phyloP scores from a whole-genome alignment of 2,113 vertebrate species.

The Sphaerodactylus townsendi region DNA sequence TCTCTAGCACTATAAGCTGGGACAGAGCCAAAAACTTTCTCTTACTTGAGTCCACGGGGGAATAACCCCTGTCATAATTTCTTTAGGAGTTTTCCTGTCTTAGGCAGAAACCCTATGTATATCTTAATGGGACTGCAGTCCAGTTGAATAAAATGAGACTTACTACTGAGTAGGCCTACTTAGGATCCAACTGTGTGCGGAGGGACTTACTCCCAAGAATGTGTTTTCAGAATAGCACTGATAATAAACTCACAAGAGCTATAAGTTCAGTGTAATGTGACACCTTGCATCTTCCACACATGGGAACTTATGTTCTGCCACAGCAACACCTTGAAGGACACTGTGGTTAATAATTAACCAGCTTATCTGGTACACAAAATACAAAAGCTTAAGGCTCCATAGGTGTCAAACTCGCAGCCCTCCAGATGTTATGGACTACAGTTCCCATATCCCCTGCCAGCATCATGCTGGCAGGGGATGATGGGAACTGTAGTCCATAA shows the following conservation, averaged over 20 bases:
- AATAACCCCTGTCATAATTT: not conserved
- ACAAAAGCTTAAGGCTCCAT: not conserved
- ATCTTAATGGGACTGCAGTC: no score
- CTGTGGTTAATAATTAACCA: not conserved
- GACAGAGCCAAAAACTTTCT: not conserved
- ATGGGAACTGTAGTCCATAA: no score
- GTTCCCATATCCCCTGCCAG: no score
- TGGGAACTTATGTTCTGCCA: not conserved
- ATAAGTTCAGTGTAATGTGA: not conserved
- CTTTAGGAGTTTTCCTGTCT: not conserved
- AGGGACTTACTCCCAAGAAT: no score
- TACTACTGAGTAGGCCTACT: no score
- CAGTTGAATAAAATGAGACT: no score
- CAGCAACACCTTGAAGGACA: not conserved
- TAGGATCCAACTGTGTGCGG: no score
- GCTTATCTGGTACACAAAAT: not conserved
- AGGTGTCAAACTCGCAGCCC: no score
- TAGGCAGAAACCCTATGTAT: no score
- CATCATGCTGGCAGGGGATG: no score
- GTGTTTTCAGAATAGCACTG: not conserved
- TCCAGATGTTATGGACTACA: no score
- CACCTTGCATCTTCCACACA: not conserved
- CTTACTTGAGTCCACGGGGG: no score
- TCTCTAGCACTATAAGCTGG: not conserved
- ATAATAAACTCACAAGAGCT: not conserved